Percentiles rank a stretch among this genome's conserved stretches.
phyloP scores from a whole-genome alignment of 1,140 invertebrate genomes.

The Tribolium madens region DNA sequence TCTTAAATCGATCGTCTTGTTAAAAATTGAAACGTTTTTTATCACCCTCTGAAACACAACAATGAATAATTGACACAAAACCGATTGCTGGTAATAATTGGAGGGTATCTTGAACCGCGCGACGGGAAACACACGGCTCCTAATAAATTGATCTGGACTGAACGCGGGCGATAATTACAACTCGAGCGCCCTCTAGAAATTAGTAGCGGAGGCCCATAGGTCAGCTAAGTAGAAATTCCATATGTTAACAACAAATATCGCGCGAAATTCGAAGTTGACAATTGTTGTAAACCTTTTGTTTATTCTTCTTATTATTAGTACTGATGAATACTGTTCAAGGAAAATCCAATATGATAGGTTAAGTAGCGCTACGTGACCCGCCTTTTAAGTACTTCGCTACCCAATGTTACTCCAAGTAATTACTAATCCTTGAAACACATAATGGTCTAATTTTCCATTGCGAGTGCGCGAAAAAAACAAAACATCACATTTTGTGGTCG shows the following conservation, averaged over 20 bases:
- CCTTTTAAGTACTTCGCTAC: not conserved
- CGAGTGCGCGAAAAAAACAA: not conserved
- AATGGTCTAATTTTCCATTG: not conserved
- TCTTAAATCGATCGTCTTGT: not conserved
- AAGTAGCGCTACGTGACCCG: not conserved
- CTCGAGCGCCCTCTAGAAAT: not conserved
- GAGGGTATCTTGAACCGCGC: not conserved
- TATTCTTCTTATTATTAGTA: no score
- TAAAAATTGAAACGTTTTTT: not conserved
- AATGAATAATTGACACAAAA: not conserved
- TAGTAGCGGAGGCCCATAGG: not conserved
- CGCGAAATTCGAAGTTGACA: no score
- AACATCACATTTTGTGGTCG: not conserved
- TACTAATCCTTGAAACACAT: not conserved
- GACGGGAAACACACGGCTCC: not conserved
- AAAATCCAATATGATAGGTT: no score
- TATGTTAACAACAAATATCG: no score
- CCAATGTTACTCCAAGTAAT: not conserved
- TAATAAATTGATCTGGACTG: not conserved
- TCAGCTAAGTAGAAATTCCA: no score
- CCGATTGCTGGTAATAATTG: not conserved
- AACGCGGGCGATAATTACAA: not conserved
- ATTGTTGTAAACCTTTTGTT: no score
- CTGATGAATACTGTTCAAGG: no score
- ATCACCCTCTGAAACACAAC: not conserved